Evolutionary conservation across 1,140 invertebrate genomes (phyloP), one percentile per base, ranked within the genome.

Genomic region (Araneus ventricosus): DNA sequence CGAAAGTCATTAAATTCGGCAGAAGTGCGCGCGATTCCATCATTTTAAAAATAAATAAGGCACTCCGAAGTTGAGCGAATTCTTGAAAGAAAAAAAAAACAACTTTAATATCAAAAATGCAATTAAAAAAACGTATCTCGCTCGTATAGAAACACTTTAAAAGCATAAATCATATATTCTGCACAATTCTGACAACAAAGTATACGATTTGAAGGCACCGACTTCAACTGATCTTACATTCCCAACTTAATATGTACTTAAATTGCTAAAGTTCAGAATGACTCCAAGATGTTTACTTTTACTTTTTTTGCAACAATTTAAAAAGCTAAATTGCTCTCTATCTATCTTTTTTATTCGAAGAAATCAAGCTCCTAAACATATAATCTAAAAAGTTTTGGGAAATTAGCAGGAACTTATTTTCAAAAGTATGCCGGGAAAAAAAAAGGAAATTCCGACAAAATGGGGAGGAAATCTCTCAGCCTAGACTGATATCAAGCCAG

Each of bases 21-120:
- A 24, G 30, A 75, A 75, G 30, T 17, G 27, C 30, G 67, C 27
- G 17, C 70, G 14, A 34, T 75, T 37, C n/a, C 24, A n/a, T 30
- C 30, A 75, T 75, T 75, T 75, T 75, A 10, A 34, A 37, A 75
- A 75, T 75, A 75, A 75, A 37, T 75, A 75, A 30, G 7, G 61
- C 61, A 24, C 10, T 8, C 61, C 24, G n/a, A 63, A 67, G 8
- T 67, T 67, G n/a, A 27, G 63, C 24, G 27, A 67, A n/a, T 67
- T 27, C 0, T 67, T 27, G 7, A 7, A 8, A 14, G 10, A 8
- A n/a, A 27, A 30, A 67, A 14, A 67, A 67, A 67, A 30, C 7
- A 8, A 67, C 1, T 52, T 67, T 67, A 67, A 67, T 67, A 8
- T n/a, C 14, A 7, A 7, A 67, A 75, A 75, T 20, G 70, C 70